Conservation (phyloP, 2,113 vertebrate species). For the Propithecus coquereli region DNA sequence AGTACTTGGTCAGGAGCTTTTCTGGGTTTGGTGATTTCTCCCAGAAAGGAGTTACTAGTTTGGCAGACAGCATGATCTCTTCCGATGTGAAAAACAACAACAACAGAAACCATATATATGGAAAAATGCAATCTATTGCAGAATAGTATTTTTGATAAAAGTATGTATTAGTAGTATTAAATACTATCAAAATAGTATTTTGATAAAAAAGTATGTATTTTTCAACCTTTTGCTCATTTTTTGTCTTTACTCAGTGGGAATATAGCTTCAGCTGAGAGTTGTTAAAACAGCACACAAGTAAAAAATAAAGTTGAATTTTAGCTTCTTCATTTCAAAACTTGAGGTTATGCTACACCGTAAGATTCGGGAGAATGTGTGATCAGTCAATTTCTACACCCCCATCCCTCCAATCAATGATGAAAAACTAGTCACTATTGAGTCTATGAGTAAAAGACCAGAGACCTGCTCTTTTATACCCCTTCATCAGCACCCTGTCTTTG, state of each 20-base stretch:
- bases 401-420: background rate
- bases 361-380: background rate
- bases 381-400: background rate
- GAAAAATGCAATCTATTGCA: background rate
- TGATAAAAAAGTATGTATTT: background rate
- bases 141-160: background rate
- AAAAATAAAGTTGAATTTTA: background rate
- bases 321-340: background rate
- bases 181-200: background rate
- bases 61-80: background rate
- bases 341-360: background rate
- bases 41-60: background rate
- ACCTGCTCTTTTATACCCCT: background rate
- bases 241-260: background rate
- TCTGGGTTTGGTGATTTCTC: background rate
- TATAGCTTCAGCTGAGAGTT: background rate
- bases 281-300: background rate
- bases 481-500: background rate
- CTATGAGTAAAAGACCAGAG: background rate
- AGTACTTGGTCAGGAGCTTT: background rate
- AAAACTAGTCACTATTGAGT: background rate
- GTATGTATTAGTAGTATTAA: background rate
- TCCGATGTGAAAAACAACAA: background rate
- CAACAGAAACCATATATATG: background rate
- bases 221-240: background rate